Evolutionary conservation across 1,140 invertebrate genomes (phyloP), one percentile per base, ranked within the genome.

Genomic region (Onthophagus taurus): DNA sequence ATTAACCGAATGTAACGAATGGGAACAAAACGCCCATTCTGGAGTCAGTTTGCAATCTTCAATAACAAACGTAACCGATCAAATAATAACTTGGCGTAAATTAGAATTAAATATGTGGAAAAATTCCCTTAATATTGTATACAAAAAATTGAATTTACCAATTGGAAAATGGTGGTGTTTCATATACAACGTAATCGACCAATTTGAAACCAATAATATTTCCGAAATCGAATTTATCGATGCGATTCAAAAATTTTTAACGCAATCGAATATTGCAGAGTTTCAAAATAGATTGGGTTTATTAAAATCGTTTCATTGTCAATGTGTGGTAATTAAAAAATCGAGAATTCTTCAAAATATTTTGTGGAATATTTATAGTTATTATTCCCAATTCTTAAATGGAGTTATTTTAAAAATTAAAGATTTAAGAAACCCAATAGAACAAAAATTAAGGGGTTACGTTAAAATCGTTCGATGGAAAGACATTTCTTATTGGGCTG

Each of bases 401-500:
- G 70, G 75, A 54, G 75, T 97, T 0, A 58, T 67, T 0, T 65
- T 69, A 1, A 71, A 75, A 38, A 78, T 94, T 2, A 74, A 76
- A 14, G 69, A 75, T 4, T 65, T 83, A 5, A 76, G 81, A 41
- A 56, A 69, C 0, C 89, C 90, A 0, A 87, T 96, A 45, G 89
- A 96, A 53, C 94, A 92, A 67, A 86, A 92, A 64, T 59, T 97
- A 1, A 84, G 84, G 48, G 89, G 95, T 47, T 93, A 91, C 63
- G 85, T 97, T 0, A 96, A 97, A 63, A 96, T 98, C 31, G 84
- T 83, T n/a, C 74, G 88, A 21, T 98, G 93, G 85, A 93, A 89
- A 50, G 93, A 98, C 58, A 78, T 93, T 1, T 96, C 85, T 58
- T 94, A 94, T 60, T 96, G 87, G 78, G 79, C 89, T n/a, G 77